Conservation (phyloP, 2,113 vertebrate species). For the Leptocoma aspasia region DNA sequence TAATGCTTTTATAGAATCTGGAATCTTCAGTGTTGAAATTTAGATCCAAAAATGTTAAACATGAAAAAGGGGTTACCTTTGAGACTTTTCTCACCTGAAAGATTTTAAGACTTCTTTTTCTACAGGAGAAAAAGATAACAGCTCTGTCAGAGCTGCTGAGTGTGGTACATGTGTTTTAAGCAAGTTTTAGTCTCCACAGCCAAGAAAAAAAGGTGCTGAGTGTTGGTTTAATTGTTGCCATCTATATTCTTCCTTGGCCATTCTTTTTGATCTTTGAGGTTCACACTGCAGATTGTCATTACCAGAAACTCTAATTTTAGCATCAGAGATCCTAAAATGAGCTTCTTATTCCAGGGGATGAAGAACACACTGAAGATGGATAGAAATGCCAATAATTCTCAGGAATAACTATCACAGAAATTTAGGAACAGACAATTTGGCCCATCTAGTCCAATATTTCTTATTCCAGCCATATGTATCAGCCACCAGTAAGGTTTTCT, state of each 20-base stretch:
- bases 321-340: not conserved
- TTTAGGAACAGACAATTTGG: not conserved
- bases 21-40: not conserved
- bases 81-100: not conserved
- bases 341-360: not conserved
- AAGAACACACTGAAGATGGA: not conserved
- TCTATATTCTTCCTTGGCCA: not conserved
- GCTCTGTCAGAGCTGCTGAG: not conserved
- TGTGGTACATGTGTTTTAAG: not conserved
- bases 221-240: not conserved
- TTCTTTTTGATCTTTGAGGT: not conserved
- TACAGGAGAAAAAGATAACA: not conserved
- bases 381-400: not conserved
- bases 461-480: not conserved
- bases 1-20: not conserved
- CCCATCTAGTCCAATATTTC: not conserved
- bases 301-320: not conserved
- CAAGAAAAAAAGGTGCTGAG: not conserved
- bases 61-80: not conserved
- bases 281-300: not conserved
- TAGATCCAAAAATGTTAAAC: not conserved
- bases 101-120: not conserved
- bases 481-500: not conserved
- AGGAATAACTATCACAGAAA: not conserved
- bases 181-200: not conserved